Evolutionary conservation across 2,888 invertebrate species (phyloP).

Genomic region (Noctua pronuba): DNA sequence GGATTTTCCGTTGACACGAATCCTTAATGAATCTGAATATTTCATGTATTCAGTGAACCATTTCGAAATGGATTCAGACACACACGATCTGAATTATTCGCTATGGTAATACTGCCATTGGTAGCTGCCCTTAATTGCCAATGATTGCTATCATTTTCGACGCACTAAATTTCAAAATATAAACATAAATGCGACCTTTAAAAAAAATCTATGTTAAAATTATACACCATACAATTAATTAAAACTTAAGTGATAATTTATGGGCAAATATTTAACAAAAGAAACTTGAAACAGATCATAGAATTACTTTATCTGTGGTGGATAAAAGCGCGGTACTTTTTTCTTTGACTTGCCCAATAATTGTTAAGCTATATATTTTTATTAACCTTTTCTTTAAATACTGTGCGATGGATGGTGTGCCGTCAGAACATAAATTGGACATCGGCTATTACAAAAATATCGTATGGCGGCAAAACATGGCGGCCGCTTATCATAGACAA

Average conservation of each 20-base stretch:
- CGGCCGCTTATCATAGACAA: slow-evolving; percentile 26
- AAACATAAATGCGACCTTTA: slow-evolving; percentile 32
- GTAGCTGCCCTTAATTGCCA: slow-evolving; percentile 37
- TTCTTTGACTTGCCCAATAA: background rate
- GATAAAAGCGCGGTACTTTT: background rate
- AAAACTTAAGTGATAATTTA: slow-evolving; percentile 21
- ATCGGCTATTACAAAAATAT: slow-evolving; percentile 2
- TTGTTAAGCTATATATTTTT: slow-evolving; percentile 5
- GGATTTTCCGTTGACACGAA: slow-evolving; percentile 2
- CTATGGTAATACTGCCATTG: slow-evolving; percentile 38
- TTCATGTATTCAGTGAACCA: slow-evolving; percentile 25
- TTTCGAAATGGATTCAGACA: slow-evolving; percentile 43
- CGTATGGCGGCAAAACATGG: slow-evolving; percentile 30
- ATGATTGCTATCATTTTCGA: slow-evolving; percentile 37
- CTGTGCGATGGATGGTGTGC: background rate
- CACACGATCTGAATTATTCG: slow-evolving; percentile 51
- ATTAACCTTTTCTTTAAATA: slow-evolving; percentile 22
- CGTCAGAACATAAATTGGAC: slow-evolving; percentile 17
- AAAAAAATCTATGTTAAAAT: slow-evolving; percentile 34
- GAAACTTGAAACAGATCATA: slow-evolving; percentile 8
- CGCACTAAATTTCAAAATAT: slow-evolving; percentile 25
- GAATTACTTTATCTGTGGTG: slow-evolving; percentile 18
- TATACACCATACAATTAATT: slow-evolving; percentile 41
- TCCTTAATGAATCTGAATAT: slow-evolving; percentile 40
- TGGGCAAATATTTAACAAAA: background rate